Evolutionary conservation across 1,140 invertebrate species (phyloP).

Genomic region (Drosophila albomicans): DNA sequence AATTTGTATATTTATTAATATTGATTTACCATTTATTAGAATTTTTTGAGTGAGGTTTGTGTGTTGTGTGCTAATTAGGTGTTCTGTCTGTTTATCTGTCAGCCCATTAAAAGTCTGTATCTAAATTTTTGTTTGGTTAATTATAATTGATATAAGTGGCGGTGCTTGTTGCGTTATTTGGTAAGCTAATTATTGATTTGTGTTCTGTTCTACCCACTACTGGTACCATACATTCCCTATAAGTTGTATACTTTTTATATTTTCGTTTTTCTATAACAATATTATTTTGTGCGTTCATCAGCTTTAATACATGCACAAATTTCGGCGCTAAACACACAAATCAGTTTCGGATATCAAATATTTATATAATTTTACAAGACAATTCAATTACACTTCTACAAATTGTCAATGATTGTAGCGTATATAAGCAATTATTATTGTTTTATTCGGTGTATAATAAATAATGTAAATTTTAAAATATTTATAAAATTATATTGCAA

Average conservation of each 20-base stretch:
- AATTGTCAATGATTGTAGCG: constrained; percentile 64
- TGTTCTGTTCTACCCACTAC: constrained; percentile 14
- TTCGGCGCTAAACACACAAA: constrained; percentile 40
- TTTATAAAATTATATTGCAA: constrained; percentile 73
- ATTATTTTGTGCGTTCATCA: constrained; percentile 59
- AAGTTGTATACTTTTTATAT: constrained; percentile 1
- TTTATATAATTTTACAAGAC: constrained; percentile 46
- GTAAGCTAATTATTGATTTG: constrained; percentile 50
- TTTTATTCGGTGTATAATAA: constrained; percentile 61
- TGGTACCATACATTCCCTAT: constrained; percentile 40
- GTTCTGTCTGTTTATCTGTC: constrained; percentile 29
- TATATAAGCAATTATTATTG: constrained; percentile 59
- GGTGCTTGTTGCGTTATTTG: constrained; percentile 66
- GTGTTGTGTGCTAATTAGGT: constrained; percentile 70
- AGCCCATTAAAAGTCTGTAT: constrained; percentile 36
- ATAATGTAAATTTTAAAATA: constrained; percentile 59
- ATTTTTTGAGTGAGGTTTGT: constrained; percentile 66
- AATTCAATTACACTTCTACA: constrained; percentile 54
- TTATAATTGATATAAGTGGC: constrained; percentile 77
- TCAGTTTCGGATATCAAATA: constrained; percentile 36
- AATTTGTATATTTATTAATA: constrained; percentile 30
- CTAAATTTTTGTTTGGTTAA: constrained; percentile 34
- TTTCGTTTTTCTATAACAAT: constrained; percentile 32
- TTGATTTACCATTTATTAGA: constrained; percentile 19
- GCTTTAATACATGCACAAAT: constrained; percentile 47